Conservation (phyloP, 2,888 invertebrate species). For the Eupithecia subfuscata region DNA sequence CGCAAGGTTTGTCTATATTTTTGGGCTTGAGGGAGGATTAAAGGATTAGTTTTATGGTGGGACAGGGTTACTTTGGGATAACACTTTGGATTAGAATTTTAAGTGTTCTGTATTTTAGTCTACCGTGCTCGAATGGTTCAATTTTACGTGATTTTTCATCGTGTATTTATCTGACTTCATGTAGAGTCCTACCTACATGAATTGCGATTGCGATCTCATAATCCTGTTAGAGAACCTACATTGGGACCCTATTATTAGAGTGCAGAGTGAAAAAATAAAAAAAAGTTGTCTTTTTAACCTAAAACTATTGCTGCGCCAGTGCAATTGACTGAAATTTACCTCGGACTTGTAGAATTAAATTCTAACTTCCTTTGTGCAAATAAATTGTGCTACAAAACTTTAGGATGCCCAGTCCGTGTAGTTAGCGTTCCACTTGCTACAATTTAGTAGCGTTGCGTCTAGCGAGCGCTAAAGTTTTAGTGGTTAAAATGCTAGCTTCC, state of each 20-base stretch:
- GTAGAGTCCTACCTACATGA: background rate
- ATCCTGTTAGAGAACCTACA: background rate
- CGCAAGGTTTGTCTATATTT: slow-evolving; percentile 72
- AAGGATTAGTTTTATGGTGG: background rate
- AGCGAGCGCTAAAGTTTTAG: background rate
- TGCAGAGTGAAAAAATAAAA: background rate
- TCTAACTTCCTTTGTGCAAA: slow-evolving; percentile 6
- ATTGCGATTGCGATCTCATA: background rate
- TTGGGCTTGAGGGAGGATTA: background rate
- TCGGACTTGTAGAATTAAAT: background rate
- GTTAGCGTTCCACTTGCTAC: slow-evolving; percentile 1
- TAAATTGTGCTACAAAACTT: background rate
- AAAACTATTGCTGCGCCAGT: background rate
- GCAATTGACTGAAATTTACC: background rate
- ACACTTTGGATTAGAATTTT: background rate
- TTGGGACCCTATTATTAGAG: background rate
- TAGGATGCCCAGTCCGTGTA: background rate
- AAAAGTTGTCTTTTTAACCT: background rate
- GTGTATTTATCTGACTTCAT: background rate
- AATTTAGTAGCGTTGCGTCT: background rate
- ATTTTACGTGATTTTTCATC: background rate
- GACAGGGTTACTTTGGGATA: background rate
- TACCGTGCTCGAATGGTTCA: background rate
- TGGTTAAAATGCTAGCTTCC: background rate
- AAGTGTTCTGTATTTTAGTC: background rate